Conservation (phyloP, 2,888 invertebrate species). For the Lumbricus terrestris region DNA sequence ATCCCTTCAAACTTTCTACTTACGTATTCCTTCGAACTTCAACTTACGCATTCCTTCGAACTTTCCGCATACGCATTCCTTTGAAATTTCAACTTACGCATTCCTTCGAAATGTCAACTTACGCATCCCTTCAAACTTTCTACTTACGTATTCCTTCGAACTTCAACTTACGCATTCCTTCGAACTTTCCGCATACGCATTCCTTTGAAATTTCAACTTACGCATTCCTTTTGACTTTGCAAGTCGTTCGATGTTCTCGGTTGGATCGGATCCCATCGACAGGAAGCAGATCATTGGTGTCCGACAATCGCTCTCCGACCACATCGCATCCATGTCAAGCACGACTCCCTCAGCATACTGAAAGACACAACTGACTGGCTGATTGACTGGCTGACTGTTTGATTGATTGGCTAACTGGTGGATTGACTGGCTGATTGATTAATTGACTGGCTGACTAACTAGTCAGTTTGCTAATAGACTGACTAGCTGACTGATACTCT, state of each 20-base stretch:
- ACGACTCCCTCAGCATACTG: slow-evolving; percentile 58
- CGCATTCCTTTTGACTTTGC: slow-evolving; percentile 49
- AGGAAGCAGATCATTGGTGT: slow-evolving; percentile 58
- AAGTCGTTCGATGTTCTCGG: slow-evolving; percentile 55
- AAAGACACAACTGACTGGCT: neutral
- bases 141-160: neutral
- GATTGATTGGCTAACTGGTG: neutral
- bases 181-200: too few species aligned
- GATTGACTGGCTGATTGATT: too few species aligned
- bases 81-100: too few species aligned
- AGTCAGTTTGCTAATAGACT: too few species aligned
- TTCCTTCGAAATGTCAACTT: too few species aligned
- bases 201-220: neutral
- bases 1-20: too few species aligned
- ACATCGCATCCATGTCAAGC: slow-evolving; percentile 59
- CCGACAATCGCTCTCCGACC: slow-evolving; percentile 53
- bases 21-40: neutral
- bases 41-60: too few species aligned
- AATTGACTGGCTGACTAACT: too few species aligned
- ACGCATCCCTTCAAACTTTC: too few species aligned
- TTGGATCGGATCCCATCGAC: slow-evolving; percentile 60
- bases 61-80: too few species aligned
- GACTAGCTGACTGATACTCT: too few species aligned
- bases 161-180: neutral
- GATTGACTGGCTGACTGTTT: slow-evolving; percentile 23